Percentiles rank a stretch among this genome's conserved stretches.
phyloP scores from a whole-genome alignment of 2,797 vertebrate genomes.

The Coilia nasus region DNA sequence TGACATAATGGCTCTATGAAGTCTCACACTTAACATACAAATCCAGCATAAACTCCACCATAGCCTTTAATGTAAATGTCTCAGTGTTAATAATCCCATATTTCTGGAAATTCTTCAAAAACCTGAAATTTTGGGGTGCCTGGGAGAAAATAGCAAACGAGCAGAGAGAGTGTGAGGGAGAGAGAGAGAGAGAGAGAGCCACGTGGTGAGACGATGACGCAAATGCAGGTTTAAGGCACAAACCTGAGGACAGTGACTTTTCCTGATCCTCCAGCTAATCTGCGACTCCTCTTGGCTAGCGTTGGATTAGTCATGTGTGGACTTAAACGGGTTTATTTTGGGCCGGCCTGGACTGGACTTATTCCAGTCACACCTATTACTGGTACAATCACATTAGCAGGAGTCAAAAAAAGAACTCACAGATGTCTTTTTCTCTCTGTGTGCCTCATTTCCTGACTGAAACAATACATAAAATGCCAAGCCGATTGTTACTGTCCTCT shows the following conservation, averaged over 20 bases:
- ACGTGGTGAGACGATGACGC: slow-evolving; percentile 27
- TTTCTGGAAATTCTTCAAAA: neutral
- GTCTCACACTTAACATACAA: neutral
- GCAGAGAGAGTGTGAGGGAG: neutral
- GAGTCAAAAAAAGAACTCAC: slow-evolving; percentile 25
- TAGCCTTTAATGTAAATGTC: neutral
- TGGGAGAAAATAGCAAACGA: neutral
- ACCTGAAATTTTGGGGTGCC: neutral
- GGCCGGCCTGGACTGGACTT: slow-evolving; percentile 28
- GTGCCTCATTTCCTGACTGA: neutral
- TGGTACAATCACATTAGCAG: slow-evolving; percentile 32
- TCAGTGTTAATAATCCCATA: neutral
- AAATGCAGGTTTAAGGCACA: slow-evolving; percentile 43
- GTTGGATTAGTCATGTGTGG: slow-evolving; percentile 27
- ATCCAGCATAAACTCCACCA: neutral
- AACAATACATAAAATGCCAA: neutral
- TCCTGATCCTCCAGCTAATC: slow-evolving; percentile 58
- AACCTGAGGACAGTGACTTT: slow-evolving; percentile 44
- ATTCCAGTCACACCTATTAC: slow-evolving; percentile 35
- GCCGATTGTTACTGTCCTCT: neutral
- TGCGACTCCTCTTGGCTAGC: neutral
- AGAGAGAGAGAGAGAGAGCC: neutral
- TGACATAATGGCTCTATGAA: neutral
- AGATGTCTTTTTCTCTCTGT: slow-evolving; percentile 25
- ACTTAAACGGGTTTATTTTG: slow-evolving; percentile 50